A percentile compares a stretch with the other conserved stretches of the same genome.
Evolutionary conservation across 2,797 vertebrate species (phyloP).

Genomic region (Synaphobranchus kaupii): DNA sequence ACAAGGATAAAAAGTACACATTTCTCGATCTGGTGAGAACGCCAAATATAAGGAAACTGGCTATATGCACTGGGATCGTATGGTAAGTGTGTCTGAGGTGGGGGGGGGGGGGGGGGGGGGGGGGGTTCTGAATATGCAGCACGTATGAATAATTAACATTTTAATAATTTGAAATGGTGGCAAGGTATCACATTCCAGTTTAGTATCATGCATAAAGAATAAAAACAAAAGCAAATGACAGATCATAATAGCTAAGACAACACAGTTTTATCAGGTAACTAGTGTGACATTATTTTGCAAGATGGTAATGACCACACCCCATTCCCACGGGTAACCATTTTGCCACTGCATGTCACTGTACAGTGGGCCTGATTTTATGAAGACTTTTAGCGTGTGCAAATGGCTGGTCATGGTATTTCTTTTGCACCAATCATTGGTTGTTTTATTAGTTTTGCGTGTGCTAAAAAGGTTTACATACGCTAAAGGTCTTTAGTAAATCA

Average conservation of each 20-base stretch:
- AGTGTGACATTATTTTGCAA: constrained; percentile 23
- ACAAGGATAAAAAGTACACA: constrained; percentile 62
- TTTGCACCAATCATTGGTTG: too few species aligned
- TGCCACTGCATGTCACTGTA: too few species aligned
- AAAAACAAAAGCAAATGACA: too few species aligned
- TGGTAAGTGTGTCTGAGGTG: constrained; percentile 69
- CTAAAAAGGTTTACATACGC: too few species aligned
- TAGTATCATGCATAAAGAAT: too few species aligned
- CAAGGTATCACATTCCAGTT: constrained; percentile 40
- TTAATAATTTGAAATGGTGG: not conserved
- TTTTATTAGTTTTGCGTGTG: too few species aligned
- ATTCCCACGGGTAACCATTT: too few species aligned
- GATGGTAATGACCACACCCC: not conserved
- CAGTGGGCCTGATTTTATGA: too few species aligned
- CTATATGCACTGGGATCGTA: constrained; percentile 72
- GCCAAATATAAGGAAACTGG: constrained; percentile 70
- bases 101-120: too few species aligned
- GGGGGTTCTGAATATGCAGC: not conserved
- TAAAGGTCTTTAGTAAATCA: too few species aligned
- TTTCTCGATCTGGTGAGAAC: constrained; percentile 82
- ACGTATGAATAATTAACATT: not conserved
- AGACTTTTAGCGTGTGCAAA: too few species aligned
- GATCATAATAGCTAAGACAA: not conserved
- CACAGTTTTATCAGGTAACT: not conserved
- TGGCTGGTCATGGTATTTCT: too few species aligned